phyloP scores from a whole-genome alignment of 92 coral and sea anemone genomes.

The Zoanthus solanderi region DNA sequence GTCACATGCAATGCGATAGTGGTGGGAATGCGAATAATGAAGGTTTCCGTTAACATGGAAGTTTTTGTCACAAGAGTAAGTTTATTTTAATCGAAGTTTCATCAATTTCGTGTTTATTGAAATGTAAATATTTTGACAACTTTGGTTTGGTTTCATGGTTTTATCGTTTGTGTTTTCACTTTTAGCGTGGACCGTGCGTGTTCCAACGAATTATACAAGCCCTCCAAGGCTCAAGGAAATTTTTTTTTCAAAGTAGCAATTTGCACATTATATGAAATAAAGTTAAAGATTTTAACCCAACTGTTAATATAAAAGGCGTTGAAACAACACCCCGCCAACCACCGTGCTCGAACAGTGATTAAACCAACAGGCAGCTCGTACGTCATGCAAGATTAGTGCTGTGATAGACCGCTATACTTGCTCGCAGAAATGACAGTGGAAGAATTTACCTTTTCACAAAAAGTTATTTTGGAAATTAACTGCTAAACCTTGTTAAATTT shows the following conservation, averaged over 20 bases:
- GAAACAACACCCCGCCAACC: background rate
- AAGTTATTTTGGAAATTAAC: too few species aligned
- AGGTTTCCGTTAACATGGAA: too few species aligned
- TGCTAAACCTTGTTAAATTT: too few species aligned
- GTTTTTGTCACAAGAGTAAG: too few species aligned
- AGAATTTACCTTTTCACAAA: background rate
- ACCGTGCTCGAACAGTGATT: background rate
- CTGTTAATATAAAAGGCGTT: background rate
- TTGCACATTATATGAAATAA: too few species aligned
- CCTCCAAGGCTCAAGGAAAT: background rate
- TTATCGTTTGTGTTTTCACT: background rate
- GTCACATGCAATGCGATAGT: too few species aligned
- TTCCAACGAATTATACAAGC: background rate
- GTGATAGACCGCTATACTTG: background rate
- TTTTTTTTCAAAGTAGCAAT: too few species aligned
- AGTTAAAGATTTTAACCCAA: too few species aligned
- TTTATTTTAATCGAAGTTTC: background rate
- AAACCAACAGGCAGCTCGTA: background rate
- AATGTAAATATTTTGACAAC: background rate
- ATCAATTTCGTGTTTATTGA: background rate
- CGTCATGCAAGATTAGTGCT: background rate
- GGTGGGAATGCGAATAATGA: too few species aligned
- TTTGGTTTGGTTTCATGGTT: background rate
- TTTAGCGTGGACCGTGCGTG: background rate
- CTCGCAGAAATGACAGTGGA: background rate